These are phyloP conservation scores for Hylaea fasciaria DNA, from an alignment of 2,888 invertebrate genomes.

Conservation along the genomic window DNA sequence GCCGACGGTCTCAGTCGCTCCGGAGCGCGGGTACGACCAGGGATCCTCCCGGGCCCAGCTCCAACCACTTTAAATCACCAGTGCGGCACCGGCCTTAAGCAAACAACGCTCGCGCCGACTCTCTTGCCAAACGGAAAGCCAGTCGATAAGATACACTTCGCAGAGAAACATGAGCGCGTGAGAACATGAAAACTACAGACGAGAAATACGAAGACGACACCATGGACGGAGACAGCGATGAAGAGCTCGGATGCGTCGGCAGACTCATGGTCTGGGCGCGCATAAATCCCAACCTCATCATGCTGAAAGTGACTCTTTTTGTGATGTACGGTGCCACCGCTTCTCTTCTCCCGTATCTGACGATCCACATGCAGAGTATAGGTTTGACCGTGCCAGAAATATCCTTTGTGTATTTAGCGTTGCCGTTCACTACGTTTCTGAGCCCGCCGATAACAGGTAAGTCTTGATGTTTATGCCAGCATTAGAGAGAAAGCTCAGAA, in stretches of 20 bases:
- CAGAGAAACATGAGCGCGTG: constrained; percentile 71
- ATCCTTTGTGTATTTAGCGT: constrained; percentile 93
- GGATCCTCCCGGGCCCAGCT: constrained; percentile 68
- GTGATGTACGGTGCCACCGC: constrained; percentile 94
- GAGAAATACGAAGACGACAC: constrained; percentile 75
- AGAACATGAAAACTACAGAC: constrained; percentile 66
- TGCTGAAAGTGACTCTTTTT: constrained; percentile 92
- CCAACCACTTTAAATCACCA: constrained; percentile 48
- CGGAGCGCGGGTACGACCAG: constrained; percentile 62
- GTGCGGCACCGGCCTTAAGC: constrained; percentile 61
- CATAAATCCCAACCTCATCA: constrained; percentile 91
- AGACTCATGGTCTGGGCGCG: constrained; percentile 79
- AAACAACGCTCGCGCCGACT: constrained; percentile 69
- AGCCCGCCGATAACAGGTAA: constrained; percentile 93
- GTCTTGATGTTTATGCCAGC: constrained; percentile 40
- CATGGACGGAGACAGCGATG: constrained; percentile 78
- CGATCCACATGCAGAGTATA: constrained; percentile 96
- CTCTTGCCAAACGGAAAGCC: constrained; percentile 64
- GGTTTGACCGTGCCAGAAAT: constrained; percentile 94
- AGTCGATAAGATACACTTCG: constrained; percentile 79
- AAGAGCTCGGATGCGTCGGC: constrained; percentile 70
- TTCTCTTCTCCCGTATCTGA: constrained; percentile 93
- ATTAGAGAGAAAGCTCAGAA: neutral
- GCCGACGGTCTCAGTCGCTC: constrained; percentile 74
- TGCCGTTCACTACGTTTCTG: constrained; percentile 94